Percentiles rank a stretch among this genome's conserved stretches.
phyloP scores from a whole-genome alignment of 2,113 vertebrate species.

The Bothrops jararaca region DNA sequence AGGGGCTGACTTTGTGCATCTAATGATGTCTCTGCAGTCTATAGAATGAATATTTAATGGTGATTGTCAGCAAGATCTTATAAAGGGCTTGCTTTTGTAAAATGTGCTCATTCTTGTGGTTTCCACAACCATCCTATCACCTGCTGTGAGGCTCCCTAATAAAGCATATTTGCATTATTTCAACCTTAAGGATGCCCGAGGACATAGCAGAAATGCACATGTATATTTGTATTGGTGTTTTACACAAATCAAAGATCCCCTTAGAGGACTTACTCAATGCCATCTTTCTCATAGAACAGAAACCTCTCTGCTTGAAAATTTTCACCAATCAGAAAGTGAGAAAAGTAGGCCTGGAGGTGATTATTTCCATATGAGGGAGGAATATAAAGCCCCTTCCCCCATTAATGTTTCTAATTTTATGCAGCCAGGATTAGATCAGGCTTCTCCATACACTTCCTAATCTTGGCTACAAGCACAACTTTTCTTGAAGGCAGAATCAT shows the following conservation, averaged over 20 bases:
- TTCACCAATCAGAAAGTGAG: neutral
- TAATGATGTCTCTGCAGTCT: slow-evolving; percentile 77
- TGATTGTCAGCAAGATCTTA: slow-evolving; percentile 77
- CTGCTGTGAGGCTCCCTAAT: slow-evolving; percentile 33
- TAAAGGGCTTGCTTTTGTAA: slow-evolving; percentile 62
- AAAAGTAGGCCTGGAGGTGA: neutral
- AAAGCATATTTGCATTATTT: slow-evolving; percentile 31
- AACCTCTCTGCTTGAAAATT: neutral
- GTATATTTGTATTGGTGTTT: slow-evolving; percentile 14
- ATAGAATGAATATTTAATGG: slow-evolving; percentile 81
- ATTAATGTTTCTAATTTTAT: neutral
- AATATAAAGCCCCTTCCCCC: neutral
- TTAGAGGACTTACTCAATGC: neutral
- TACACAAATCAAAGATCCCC: slow-evolving; percentile 12
- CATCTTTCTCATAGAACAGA: neutral
- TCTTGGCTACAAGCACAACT: neutral
- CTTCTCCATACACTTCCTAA: neutral
- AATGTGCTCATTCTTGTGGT: slow-evolving; percentile 64
- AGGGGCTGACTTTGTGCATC: slow-evolving; percentile 51
- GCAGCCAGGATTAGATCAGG: neutral
- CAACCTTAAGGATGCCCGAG: neutral
- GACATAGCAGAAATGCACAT: neutral
- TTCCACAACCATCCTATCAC: slow-evolving; percentile 36
- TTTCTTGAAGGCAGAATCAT: neutral
- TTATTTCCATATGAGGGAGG: neutral